These are phyloP conservation scores for Cerastoderma edule DNA, from an alignment of 2,888 invertebrate species.

Conservation along the genomic window DNA sequence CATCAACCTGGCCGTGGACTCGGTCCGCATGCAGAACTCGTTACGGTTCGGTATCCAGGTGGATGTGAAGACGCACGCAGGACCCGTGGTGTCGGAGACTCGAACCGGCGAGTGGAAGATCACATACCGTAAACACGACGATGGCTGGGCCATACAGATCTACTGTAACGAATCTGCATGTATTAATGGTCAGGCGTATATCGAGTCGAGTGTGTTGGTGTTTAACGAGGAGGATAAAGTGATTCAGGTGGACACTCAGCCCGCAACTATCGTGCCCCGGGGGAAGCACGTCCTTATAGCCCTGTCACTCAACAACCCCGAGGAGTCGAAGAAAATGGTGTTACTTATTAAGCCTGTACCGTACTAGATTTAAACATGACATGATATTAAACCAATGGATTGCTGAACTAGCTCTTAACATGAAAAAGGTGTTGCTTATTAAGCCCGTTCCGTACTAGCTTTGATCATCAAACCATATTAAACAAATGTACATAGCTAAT, in stretches of 20 bases:
- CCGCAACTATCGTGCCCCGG: slow-evolving; percentile 73
- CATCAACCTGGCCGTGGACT: slow-evolving; percentile 80
- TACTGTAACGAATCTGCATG: slow-evolving; percentile 82
- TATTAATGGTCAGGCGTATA: slow-evolving; percentile 79
- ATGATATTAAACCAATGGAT: no score
- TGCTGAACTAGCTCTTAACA: no score
- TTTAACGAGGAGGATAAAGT: slow-evolving; percentile 81
- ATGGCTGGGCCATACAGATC: slow-evolving; percentile 80
- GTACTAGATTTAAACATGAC: slow-evolving; percentile 46
- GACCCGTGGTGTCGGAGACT: slow-evolving; percentile 80
- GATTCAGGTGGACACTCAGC: slow-evolving; percentile 80
- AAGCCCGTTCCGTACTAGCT: no score
- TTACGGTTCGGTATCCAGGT: slow-evolving; percentile 83
- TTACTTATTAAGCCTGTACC: slow-evolving; percentile 81
- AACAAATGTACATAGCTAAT: no score
- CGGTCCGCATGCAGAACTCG: slow-evolving; percentile 82
- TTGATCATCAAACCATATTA: no score
- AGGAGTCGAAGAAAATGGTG: slow-evolving; percentile 77
- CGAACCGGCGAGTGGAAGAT: slow-evolving; percentile 83
- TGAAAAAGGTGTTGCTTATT: no score
- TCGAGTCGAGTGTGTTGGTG: slow-evolving; percentile 79
- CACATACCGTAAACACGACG: slow-evolving; percentile 81
- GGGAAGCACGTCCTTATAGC: slow-evolving; percentile 76
- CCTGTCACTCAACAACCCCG: slow-evolving; percentile 71
- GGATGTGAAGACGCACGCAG: slow-evolving; percentile 82